Evolutionary conservation across 2,797 vertebrate species (phyloP).

Genomic region (Gephyroberyx darwinii): DNA sequence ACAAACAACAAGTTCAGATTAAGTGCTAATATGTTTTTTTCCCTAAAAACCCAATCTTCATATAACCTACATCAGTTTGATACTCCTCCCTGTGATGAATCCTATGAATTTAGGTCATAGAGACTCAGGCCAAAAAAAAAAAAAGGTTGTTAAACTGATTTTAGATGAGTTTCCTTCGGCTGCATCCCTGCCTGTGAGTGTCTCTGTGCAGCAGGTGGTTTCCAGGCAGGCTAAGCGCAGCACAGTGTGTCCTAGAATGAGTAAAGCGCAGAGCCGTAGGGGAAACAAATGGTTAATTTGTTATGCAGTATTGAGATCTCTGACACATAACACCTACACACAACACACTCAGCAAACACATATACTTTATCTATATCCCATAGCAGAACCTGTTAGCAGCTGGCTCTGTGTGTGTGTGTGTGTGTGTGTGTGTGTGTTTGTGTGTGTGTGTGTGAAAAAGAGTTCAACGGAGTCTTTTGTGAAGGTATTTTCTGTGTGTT

Average conservation of each 20-base stretch:
- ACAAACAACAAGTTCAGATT: too few relatives aligned
- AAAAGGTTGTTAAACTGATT: neutral
- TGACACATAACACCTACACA: slow-evolving; percentile 56
- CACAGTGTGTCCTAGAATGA: slow-evolving; percentile 66
- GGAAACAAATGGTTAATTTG: slow-evolving; percentile 71
- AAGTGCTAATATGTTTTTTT: neutral
- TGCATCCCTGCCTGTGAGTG: slow-evolving; percentile 39
- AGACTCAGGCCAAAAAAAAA: neutral
- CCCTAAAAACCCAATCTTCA: neutral
- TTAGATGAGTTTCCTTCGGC: slow-evolving; percentile 20
- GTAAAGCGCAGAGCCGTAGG: slow-evolving; percentile 45
- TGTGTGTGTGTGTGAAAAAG: neutral
- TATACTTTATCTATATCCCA: slow-evolving; percentile 47
- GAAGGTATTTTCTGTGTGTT: neutral
- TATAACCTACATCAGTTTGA: neutral
- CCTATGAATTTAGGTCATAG: neutral
- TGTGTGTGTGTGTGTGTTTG: neutral
- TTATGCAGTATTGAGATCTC: slow-evolving; percentile 38
- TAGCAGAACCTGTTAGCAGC: slow-evolving; percentile 34
- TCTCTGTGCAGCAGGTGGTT: slow-evolving; percentile 63
- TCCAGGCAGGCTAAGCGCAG: slow-evolving; percentile 46
- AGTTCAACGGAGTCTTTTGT: slow-evolving; percentile 4
- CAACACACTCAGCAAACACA: slow-evolving; percentile 43
- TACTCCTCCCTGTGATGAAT: neutral
- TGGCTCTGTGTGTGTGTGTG: neutral